Percentiles rank a stretch among this genome's conserved stretches.
These are phyloP conservation scores for Gadopsis marmoratus DNA, from an alignment of 2,797 vertebrate genomes.

Conservation along the genomic window DNA sequence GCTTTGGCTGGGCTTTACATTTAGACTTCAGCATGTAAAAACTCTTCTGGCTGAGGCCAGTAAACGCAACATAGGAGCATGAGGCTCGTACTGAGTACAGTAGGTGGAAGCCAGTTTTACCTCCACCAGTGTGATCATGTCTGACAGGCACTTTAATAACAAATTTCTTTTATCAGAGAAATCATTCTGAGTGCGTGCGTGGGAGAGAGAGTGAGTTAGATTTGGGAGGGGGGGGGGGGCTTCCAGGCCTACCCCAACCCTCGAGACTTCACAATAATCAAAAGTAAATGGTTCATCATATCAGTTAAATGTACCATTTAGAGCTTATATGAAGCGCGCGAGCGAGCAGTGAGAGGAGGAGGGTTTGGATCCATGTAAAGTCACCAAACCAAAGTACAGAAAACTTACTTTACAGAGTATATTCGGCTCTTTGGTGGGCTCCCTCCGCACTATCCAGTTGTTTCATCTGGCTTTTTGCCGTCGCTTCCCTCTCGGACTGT, in stretches of 20 bases:
- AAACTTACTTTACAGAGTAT: constrained; percentile 79
- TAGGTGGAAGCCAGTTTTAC: neutral
- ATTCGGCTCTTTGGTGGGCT: constrained; percentile 53
- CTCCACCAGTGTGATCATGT: neutral
- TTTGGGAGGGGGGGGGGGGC: constrained; percentile 56
- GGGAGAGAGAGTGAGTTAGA: constrained; percentile 1
- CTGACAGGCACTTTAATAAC: neutral
- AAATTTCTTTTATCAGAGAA: neutral
- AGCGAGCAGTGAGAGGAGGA: constrained; percentile 16
- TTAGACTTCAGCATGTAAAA: neutral
- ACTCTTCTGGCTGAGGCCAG: neutral
- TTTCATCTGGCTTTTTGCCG: constrained; percentile 72
- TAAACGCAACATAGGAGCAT: neutral
- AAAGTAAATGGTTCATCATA: neutral
- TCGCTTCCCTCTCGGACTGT: constrained; percentile 61
- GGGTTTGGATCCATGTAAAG: constrained; percentile 22
- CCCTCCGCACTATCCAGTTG: constrained; percentile 54
- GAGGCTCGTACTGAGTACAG: constrained; percentile 1
- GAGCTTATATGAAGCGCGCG: neutral
- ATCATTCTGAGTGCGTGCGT: neutral
- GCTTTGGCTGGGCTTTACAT: neutral
- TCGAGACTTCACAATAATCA: constrained; percentile 12
- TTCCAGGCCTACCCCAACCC: constrained; percentile 56
- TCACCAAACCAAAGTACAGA: constrained; percentile 38
- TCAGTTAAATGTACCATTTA: neutral